Evolutionary conservation across 2,888 invertebrate genomes (phyloP).

Genomic region (Aphrophora alni): DNA sequence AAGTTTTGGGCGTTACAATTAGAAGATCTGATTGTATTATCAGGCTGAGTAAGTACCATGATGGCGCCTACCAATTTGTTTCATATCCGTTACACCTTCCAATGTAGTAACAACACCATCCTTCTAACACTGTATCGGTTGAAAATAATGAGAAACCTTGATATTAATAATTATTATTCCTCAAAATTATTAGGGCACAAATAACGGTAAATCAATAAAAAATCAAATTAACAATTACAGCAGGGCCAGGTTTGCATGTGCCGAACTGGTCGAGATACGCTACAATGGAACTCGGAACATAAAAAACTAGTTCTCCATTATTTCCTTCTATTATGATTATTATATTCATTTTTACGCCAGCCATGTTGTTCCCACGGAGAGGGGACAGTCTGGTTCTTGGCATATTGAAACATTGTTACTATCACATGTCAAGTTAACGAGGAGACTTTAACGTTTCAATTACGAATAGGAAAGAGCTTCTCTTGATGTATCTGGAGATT

Average conservation of each 20-base stretch:
- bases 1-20: no score
- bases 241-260: background rate
- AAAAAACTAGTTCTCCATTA: constrained; percentile 5
- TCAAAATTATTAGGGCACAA: background rate
- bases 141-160: background rate
- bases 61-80: no score
- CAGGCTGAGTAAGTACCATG: no score
- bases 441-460: background rate
- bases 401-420: background rate
- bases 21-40: no score
- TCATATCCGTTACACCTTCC: no score
- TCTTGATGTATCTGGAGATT: no score
- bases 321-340: constrained; percentile 2
- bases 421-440: background rate
- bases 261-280: background rate
- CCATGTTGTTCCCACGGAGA: constrained; percentile 4
- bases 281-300: background rate
- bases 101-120: no score
- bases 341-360: background rate
- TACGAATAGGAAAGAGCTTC: background rate
- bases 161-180: background rate
- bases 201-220: no score
- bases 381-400: background rate
- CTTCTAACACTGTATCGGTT: no score
- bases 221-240: background rate